Evolutionary conservation across 2,113 vertebrate species (phyloP).

Genomic region (Todiramphus chloris): DNA sequence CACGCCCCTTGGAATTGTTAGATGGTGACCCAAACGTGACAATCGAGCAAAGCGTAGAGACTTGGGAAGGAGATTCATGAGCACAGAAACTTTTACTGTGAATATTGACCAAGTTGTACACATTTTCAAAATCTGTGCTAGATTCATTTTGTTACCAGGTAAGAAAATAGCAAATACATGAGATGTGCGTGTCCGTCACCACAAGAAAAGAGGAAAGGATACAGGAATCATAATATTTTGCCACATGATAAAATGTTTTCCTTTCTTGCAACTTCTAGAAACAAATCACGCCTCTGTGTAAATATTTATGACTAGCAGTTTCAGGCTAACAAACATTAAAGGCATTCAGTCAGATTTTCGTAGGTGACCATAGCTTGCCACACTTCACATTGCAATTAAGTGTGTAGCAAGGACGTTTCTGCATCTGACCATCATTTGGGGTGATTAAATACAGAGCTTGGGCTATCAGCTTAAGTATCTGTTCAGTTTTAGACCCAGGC

Average conservation of each 20-base stretch:
- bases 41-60: too few species aligned
- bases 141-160: too few species aligned
- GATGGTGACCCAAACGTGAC: too few species aligned
- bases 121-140: too few species aligned
- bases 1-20: too few species aligned
- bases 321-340: background rate
- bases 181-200: too few species aligned
- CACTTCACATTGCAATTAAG: background rate
- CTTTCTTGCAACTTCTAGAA: background rate
- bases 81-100: too few species aligned
- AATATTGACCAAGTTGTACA: too few species aligned
- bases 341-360: background rate
- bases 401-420: background rate
- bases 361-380: background rate
- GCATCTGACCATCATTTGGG: background rate
- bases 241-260: background rate
- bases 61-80: too few species aligned
- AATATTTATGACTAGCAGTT: background rate
- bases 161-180: too few species aligned
- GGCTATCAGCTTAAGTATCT: background rate
- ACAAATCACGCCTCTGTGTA: background rate
- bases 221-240: background rate
- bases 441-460: background rate
- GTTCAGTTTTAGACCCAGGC: background rate
- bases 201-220: background rate